phyloP scores from a whole-genome alignment of 2,888 invertebrate genomes.

The Peribatodes rhomboidaria region DNA sequence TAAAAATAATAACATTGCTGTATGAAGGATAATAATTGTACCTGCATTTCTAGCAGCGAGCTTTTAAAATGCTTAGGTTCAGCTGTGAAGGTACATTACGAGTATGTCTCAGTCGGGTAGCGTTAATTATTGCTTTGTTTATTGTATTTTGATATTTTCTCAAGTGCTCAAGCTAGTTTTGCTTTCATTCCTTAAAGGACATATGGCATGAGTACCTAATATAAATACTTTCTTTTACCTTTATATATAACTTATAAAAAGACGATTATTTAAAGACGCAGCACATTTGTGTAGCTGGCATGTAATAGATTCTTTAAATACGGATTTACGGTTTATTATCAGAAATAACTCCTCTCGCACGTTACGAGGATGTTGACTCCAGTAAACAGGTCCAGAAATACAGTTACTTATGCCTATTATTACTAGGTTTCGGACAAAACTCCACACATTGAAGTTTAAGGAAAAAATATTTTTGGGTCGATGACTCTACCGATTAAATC shows the following conservation, averaged over 20 bases:
- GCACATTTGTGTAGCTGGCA: constrained; percentile 8
- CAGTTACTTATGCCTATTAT: constrained; percentile 58
- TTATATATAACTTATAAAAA: too few species aligned
- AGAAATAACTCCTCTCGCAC: constrained; percentile 24
- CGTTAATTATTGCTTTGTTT: constrained; percentile 15
- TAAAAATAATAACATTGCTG: constrained; percentile 22
- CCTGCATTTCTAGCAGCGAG: constrained; percentile 26
- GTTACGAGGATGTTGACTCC: constrained; percentile 72
- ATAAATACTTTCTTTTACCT: too few species aligned
- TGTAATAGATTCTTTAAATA: constrained; percentile 20
- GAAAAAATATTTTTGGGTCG: constrained; percentile 47
- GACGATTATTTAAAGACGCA: too few species aligned
- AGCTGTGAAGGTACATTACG: too few species aligned
- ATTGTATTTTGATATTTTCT: neutral
- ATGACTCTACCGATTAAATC: constrained; percentile 46
- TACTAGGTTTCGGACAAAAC: constrained; percentile 47
- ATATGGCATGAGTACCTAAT: too few species aligned
- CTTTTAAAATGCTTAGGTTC: constrained; percentile 20
- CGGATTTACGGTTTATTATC: constrained; percentile 35
- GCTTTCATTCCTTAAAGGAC: neutral
- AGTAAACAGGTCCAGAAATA: constrained; percentile 63
- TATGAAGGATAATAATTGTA: constrained; percentile 20
- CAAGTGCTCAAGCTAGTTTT: neutral
- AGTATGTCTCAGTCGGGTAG: constrained; percentile 14
- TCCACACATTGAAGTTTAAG: constrained; percentile 42